Conservation (phyloP, 2,888 invertebrate species). For the Ochropleura leucogaster region DNA sequence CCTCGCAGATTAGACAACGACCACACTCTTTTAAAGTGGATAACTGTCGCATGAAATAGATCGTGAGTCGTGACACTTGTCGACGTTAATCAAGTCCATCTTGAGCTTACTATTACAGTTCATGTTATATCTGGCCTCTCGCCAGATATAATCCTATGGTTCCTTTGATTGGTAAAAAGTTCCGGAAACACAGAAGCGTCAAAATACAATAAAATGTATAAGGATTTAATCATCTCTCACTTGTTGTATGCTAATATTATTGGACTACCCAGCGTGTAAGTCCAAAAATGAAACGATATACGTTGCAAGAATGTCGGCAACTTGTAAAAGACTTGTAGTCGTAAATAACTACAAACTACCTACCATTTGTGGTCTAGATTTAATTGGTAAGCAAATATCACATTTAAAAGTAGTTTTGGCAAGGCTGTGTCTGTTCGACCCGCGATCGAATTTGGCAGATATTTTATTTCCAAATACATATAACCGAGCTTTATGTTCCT, state of each 20-base stretch:
- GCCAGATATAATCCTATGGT: not conserved
- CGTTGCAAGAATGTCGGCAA: constrained; percentile 32
- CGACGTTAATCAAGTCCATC: constrained; percentile 18
- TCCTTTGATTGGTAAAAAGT: not conserved
- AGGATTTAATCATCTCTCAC: constrained; percentile 5
- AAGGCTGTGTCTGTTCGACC: constrained; percentile 33
- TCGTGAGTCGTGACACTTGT: constrained; percentile 41
- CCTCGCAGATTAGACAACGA: constrained; percentile 59
- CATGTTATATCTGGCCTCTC: too few species aligned
- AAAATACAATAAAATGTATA: not conserved
- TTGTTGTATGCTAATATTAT: constrained; percentile 32
- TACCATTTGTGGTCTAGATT: constrained; percentile 50
- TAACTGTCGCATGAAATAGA: constrained; percentile 50
- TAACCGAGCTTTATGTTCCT: constrained; percentile 19
- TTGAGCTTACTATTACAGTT: constrained; percentile 16
- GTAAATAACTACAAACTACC: constrained; percentile 43
- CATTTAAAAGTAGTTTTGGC: constrained; percentile 57
- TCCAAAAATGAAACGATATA: constrained; percentile 6
- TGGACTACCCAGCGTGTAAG: not conserved
- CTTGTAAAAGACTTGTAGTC: constrained; percentile 35
- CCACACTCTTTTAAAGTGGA: constrained; percentile 58
- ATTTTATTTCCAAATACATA: constrained; percentile 57
- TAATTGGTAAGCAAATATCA: constrained; percentile 50
- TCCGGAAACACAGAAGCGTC: not conserved
- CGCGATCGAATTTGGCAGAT: constrained; percentile 38